Conservation (phyloP, 2,888 invertebrate species). For the Heliconius hortense region DNA sequence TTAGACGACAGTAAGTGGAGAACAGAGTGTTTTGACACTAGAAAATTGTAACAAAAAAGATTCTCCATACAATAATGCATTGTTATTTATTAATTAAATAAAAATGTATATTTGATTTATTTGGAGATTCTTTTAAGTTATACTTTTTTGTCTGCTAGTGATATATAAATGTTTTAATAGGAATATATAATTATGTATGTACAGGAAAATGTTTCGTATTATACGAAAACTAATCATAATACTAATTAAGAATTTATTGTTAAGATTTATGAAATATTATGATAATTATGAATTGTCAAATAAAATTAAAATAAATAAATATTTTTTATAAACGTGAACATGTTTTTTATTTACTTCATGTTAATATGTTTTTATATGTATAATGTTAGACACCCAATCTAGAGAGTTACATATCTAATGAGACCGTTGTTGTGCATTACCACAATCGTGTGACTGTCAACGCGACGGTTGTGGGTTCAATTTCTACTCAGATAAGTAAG, state of each 20-base stretch:
- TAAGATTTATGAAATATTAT: slow-evolving; percentile 3
- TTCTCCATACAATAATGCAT: no score
- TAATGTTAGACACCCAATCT: no score
- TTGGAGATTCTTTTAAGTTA: background rate
- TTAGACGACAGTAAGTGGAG: background rate
- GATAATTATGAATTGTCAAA: slow-evolving; percentile 10
- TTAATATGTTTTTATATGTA: background rate
- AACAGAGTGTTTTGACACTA: background rate
- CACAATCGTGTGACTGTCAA: background rate
- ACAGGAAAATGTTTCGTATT: background rate
- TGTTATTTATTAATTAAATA: no score
- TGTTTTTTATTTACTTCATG: background rate
- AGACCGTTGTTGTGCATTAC: background rate
- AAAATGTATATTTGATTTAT: background rate
- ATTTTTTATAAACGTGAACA: background rate
- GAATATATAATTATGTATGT: background rate
- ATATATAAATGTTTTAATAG: background rate
- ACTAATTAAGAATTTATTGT: background rate
- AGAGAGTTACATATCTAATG: background rate
- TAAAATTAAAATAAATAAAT: background rate
- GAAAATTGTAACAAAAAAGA: no score
- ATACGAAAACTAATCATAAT: background rate
- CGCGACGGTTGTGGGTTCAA: background rate
- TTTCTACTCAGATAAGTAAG: background rate
- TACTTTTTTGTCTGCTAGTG: background rate